Base-by-base conservation (phyloP, 2,797 vertebrate genomes). In the Syngnathus rostellatus region DNA sequence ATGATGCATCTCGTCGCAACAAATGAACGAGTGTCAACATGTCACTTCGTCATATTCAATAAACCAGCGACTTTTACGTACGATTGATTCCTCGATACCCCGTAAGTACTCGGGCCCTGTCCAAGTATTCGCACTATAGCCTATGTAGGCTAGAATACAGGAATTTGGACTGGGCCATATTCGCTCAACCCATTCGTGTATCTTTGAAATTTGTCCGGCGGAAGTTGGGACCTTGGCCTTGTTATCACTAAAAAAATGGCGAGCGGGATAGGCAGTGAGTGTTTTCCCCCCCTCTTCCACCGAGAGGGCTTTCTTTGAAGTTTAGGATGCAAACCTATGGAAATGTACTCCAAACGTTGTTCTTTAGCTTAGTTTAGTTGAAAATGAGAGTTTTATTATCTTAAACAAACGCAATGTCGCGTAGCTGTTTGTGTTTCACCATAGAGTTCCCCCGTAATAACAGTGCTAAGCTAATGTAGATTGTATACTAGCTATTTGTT, bases 191-290 rank as follows among this genome's bases (percentile, higher is more conserved):
- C 16, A 1, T 17, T 41, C 68, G 72, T 80, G 81, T 25, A n/a
- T 10, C 71, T 62, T 58, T 80, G n/a, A 83, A 89, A 81, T 1
- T 68, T 2, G 62, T 88, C 85, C 86, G 83, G 72, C 77, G 85
- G 83, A 86, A 79, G 78, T 83, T 75, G 72, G 60, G 69, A 25
- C 41, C 46, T 19, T 57, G 72, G 74, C 71, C 76, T 79, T 46
- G 41, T 68, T 68, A 70, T 31, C 31, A 31, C 72, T 73, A 85
- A 78, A 84, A 73, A 92, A 82, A 97, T 97, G 95, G 92, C 94
- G 88, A 81, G 93, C 40, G 94, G 94, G 19, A 90, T 94, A 3
- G 94, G 94, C 62, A 97, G 95, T 95, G 79, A 95, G 95, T 31
- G 38, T 58, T 1, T 2, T 62, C 6, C 16, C 39, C 14, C 10